Base-by-base conservation (phyloP, 2,888 invertebrate genomes). In the Drosophila ustulata region DNA sequence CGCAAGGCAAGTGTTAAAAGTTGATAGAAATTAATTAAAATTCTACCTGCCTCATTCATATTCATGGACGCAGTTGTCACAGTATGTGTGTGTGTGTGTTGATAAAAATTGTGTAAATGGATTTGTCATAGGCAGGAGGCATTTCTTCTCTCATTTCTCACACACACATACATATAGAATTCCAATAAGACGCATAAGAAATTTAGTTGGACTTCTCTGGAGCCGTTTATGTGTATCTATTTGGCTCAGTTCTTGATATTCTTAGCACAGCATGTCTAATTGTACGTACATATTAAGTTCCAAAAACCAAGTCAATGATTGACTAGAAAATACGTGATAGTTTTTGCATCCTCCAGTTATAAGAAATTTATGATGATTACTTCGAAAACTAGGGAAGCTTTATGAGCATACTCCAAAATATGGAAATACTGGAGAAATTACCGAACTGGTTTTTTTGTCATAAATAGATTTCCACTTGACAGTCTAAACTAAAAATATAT, bases 1-100 rank as follows among this genome's bases (percentile, higher is more conserved):
- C 34, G 26, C 41, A 58, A 80, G 83, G 80, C 69, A 80, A 75
- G 80, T 83, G 58, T 58, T 18, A 18, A 18, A 37, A 37, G 11
- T 51, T n/a, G 7, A 23, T 13, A 25, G 5, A n/a, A 56, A 13
- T 13, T 34, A 34, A 34, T 8, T 34, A 37, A 25, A 59, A 49
- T 49, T 39, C n/a, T 11, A 41, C 39, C 23, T 13, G 25, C 32
- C 3, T 37, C n/a, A 39, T 52, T n/a, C 18, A 43, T 3, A 43
- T 37, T 13, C 11, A 52, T 26, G n/a, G 8, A 49, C 28, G 39
- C 39, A 13, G 23, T 7, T 28, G n/a, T 50, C n/a, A 43, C 23
- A 13, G 23, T 25, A 8, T 34, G 28, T 53, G 18, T 30, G 7
- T 23, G 13, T 3, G 26, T 39, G 13, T 37, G 37, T 52, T 32